A percentile compares a stretch with the other conserved stretches of the same genome.
These are phyloP conservation scores for Cerceris rybyensis DNA, from an alignment of 2,888 invertebrate species.

Conservation along the genomic window DNA sequence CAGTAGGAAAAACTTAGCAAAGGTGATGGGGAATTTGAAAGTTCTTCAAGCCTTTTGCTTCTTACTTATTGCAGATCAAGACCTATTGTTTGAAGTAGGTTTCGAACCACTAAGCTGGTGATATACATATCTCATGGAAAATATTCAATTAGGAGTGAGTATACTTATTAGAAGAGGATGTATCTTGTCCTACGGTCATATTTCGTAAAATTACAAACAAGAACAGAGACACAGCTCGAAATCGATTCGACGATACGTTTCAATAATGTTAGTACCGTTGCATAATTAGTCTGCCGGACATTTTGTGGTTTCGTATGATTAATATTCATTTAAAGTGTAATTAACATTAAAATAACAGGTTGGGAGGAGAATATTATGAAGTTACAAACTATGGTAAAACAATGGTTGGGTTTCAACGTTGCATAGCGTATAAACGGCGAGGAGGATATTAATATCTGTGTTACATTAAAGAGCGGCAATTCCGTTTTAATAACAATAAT, in stretches of 20 bases:
- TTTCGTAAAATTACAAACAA: not conserved
- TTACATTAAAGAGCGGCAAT: not conserved
- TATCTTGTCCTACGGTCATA: not conserved
- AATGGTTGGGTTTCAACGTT: constrained; percentile 17
- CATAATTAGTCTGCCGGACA: constrained; percentile 8
- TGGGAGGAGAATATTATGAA: not conserved
- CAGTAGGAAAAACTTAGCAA: no score
- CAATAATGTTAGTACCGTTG: constrained; percentile 3
- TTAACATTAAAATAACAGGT: constrained; percentile 29
- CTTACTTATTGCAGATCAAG: no score
- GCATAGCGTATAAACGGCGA: constrained; percentile 3
- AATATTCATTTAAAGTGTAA: constrained; percentile 29
- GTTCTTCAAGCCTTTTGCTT: no score
- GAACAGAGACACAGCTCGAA: not conserved
- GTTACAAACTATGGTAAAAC: constrained; percentile 21
- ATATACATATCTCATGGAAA: no score
- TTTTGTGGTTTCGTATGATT: constrained; percentile 7
- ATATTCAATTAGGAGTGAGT: no score
- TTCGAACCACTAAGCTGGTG: no score
- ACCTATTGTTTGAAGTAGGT: no score
- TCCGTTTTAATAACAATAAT: not conserved
- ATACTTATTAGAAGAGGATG: not conserved
- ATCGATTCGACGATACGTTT: not conserved
- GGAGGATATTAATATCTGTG: constrained; percentile 18
- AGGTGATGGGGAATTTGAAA: no score